phyloP scores from a whole-genome alignment of 2,888 invertebrate genomes.

The Himalopsyche anomala region DNA sequence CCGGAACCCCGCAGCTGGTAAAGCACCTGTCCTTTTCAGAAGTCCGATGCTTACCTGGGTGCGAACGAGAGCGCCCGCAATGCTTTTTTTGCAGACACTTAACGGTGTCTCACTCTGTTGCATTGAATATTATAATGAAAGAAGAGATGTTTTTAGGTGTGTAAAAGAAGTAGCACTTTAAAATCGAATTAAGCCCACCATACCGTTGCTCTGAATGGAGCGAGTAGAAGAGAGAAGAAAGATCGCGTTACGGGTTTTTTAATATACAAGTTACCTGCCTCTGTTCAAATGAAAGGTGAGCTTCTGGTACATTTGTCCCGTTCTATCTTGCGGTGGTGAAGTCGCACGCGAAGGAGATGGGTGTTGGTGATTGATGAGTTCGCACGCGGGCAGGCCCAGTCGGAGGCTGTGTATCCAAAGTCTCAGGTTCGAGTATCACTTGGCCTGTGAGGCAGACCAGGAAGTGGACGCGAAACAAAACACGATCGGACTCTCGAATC shows the following conservation, averaged over 20 bases:
- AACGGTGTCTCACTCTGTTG: constrained; percentile 47
- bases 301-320: constrained; percentile 56
- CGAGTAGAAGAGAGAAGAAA: constrained; percentile 53
- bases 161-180: constrained; percentile 47
- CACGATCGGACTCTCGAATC: constrained; percentile 51
- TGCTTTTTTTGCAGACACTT: constrained; percentile 1
- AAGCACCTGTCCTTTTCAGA: constrained; percentile 78
- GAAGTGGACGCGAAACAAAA: constrained; percentile 60
- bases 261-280: constrained; percentile 62
- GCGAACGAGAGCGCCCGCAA: constrained; percentile 74
- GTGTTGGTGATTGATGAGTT: constrained; percentile 61
- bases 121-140: neutral
- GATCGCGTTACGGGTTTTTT: constrained; percentile 60
- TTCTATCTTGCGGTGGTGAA: constrained; percentile 23
- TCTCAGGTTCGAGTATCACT: constrained; percentile 56
- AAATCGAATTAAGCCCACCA: constrained; percentile 56
- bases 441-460: constrained; percentile 60
- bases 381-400: constrained; percentile 55
- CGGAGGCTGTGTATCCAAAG: constrained; percentile 57
- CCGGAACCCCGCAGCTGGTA: constrained; percentile 75
- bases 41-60: constrained; percentile 75
- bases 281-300: constrained; percentile 64
- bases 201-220: constrained; percentile 18
- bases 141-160: constrained; percentile 13
- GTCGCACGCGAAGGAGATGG: constrained; percentile 52